Evolutionary conservation across 2,797 vertebrate species (phyloP).

Genomic region (Buceros bicornis): DNA sequence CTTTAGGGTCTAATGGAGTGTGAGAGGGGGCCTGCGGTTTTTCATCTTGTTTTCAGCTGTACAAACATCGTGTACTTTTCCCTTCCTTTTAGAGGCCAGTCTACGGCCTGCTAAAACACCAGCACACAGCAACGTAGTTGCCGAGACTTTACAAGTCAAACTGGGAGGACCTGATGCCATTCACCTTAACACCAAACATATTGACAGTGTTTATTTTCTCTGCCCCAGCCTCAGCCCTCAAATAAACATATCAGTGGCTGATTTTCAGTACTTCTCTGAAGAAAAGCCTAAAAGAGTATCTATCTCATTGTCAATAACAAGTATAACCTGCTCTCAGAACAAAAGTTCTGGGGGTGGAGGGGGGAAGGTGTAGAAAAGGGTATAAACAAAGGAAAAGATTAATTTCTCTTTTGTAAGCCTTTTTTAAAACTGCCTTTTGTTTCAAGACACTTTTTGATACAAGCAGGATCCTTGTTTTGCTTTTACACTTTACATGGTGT

Average conservation of each 20-base stretch:
- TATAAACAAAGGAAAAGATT: not conserved
- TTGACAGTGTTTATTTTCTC: conserved; percentile 84
- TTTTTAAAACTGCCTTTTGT: not conserved
- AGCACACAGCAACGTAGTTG: conserved; percentile 50
- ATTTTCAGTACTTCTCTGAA: conserved; percentile 68
- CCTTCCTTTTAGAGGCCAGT: conserved; percentile 77
- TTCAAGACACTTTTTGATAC: not conserved
- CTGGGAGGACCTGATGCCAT: conserved; percentile 69
- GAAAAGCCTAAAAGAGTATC: conserved; percentile 58
- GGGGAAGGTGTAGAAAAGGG: not conserved
- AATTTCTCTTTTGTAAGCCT: not conserved
- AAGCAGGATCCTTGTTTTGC: not conserved
- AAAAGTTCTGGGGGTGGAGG: not conserved
- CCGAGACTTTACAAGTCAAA: conserved; percentile 79
- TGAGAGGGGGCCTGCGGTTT: conserved; percentile 93
- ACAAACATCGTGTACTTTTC: conserved; percentile 89
- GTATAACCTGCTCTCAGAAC: conserved; percentile 32
- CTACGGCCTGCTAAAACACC: conserved; percentile 72
- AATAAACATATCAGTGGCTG: conserved; percentile 77
- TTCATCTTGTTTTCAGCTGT: conserved; percentile 99
- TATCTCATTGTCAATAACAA: conserved; percentile 50
- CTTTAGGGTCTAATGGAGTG: conserved; percentile 94
- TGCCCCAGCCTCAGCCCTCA: conserved; percentile 74
- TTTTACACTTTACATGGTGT: not conserved
- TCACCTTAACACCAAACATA: conserved; percentile 81